A percentile compares a stretch with the other conserved stretches of the same genome.
Evolutionary conservation across 2,113 vertebrate genomes (phyloP).

Genomic region (Xenopus laevis): DNA sequence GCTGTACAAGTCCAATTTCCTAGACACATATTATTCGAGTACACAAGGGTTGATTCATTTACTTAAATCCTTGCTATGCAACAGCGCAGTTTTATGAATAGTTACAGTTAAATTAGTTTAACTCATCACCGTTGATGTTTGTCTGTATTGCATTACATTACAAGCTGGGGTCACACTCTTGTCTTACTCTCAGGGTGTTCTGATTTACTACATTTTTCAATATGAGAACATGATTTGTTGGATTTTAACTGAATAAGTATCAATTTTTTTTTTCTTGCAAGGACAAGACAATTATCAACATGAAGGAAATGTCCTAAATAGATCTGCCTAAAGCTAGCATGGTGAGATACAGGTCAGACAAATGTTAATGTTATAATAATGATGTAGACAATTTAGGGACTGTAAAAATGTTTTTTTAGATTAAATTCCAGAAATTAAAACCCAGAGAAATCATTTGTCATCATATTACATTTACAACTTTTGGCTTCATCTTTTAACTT

Average conservation of each 20-base stretch:
- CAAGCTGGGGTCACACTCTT: not conserved
- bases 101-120: not conserved
- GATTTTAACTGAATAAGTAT: slow-evolving; percentile 15
- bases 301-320: not conserved
- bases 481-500: slow-evolving; percentile 17
- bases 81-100: not conserved
- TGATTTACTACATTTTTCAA: slow-evolving; percentile 12
- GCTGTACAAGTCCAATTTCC: no score
- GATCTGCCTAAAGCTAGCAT: slow-evolving; percentile 11
- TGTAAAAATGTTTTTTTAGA: slow-evolving; percentile 25
- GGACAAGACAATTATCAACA: slow-evolving; percentile 8
- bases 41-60: no score
- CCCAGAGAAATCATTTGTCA: slow-evolving; percentile 37
- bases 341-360: slow-evolving; percentile 29
- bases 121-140: not conserved
- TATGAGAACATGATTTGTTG: slow-evolving; percentile 13
- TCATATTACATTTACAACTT: slow-evolving; percentile 38
- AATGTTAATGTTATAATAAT: slow-evolving; percentile 34
- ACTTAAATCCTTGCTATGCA: not conserved
- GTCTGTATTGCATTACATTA: slow-evolving; percentile 9
- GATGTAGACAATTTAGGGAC: slow-evolving; percentile 23
- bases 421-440: slow-evolving; percentile 41
- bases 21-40: no score
- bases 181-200: not conserved
- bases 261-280: slow-evolving; percentile 10